These are phyloP conservation scores for Stigmatopora nigra DNA, from an alignment of 2,113 vertebrate genomes.

Conservation along the genomic window DNA sequence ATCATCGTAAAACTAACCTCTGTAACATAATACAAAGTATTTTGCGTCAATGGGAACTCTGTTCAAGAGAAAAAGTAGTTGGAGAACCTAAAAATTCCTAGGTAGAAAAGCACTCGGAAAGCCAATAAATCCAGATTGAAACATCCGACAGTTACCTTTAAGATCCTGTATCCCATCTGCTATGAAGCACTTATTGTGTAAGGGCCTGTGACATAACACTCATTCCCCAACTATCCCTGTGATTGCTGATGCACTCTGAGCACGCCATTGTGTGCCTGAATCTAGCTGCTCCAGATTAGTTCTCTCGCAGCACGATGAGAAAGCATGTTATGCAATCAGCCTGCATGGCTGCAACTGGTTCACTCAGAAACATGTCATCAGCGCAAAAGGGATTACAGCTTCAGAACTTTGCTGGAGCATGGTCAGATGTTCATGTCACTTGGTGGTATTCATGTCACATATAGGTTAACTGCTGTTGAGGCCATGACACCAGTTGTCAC, in stretches of 20 bases:
- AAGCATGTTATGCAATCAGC: slow-evolving; percentile 50
- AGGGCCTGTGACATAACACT: slow-evolving; percentile 14
- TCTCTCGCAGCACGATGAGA: slow-evolving; percentile 33
- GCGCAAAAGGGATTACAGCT: slow-evolving; percentile 31
- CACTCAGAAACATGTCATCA: slow-evolving; percentile 40
- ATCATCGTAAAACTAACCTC: not conserved
- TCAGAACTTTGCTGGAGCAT: slow-evolving; percentile 6
- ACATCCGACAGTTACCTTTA: slow-evolving; percentile 14
- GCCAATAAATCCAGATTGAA: not conserved
- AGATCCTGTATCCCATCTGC: not conserved
- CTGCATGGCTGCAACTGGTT: slow-evolving; percentile 11
- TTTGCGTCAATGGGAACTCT: not conserved
- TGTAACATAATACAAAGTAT: not conserved
- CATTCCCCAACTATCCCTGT: not conserved
- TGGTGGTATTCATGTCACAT: slow-evolving; percentile 16
- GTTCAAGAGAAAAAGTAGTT: not conserved
- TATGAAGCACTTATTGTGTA: not conserved
- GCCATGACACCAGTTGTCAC: not conserved
- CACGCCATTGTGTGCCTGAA: slow-evolving; percentile 10
- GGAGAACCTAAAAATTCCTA: not conserved
- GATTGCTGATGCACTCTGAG: not conserved
- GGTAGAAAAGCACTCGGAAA: not conserved
- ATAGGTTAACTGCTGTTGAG: slow-evolving; percentile 5
- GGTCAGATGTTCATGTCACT: not conserved
- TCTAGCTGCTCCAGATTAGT: slow-evolving; percentile 25